These are phyloP conservation scores for Macroglossus sobrinus DNA, from an alignment of 2,113 vertebrate species.

Conservation along the genomic window DNA sequence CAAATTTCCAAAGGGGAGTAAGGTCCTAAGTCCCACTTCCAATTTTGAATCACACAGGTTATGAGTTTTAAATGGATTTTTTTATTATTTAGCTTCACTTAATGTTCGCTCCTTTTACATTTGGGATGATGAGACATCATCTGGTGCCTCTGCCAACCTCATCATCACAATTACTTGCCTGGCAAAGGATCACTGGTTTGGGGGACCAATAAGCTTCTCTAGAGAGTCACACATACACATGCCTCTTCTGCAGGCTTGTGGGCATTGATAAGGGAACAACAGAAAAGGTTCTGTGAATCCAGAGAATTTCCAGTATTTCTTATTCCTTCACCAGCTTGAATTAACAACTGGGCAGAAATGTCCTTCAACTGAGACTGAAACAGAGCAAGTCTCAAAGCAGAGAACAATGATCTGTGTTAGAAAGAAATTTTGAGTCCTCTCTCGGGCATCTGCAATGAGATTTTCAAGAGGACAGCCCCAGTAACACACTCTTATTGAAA, in stretches of 20 bases:
- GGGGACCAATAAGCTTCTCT: slow-evolving; percentile 39
- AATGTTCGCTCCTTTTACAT: slow-evolving; percentile 51
- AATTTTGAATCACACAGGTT: not conserved
- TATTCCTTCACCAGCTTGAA: not conserved
- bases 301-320: not conserved
- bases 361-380: not conserved
- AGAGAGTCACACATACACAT: not conserved
- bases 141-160: slow-evolving; percentile 72
- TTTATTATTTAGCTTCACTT: slow-evolving; percentile 57
- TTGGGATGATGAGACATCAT: slow-evolving; percentile 63
- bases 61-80: slow-evolving; percentile 58
- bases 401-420: not conserved
- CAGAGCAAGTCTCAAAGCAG: not conserved
- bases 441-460: not conserved
- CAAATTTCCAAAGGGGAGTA: not conserved
- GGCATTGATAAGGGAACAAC: not conserved
- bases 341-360: not conserved
- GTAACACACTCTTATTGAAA: not conserved
- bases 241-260: slow-evolving; percentile 2
- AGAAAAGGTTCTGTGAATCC: not conserved
- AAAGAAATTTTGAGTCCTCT: not conserved
- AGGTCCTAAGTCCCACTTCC: not conserved
- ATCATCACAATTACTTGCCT: slow-evolving; percentile 69
- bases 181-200: slow-evolving; percentile 60
- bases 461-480: not conserved